A percentile compares a stretch with the other conserved stretches of the same genome.
These are phyloP conservation scores for Gasterosteus aculeatus DNA, from an alignment of 2,113 vertebrate genomes.

Conservation along the genomic window DNA sequence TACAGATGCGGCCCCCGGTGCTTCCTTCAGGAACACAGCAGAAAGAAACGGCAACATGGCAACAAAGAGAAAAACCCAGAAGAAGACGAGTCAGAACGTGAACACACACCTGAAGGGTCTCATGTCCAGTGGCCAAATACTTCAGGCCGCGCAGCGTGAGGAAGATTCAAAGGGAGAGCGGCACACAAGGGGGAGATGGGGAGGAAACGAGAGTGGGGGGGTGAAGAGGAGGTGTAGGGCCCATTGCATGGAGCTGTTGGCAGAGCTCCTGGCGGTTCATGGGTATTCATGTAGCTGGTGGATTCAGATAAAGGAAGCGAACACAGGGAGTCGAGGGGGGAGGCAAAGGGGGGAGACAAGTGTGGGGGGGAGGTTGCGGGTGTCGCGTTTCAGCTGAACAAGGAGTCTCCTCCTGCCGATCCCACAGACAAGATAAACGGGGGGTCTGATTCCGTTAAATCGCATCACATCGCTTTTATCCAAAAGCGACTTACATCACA, in stretches of 20 bases:
- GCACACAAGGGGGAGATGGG: neutral
- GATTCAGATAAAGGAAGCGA: slow-evolving; percentile 65
- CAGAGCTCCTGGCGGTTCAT: slow-evolving; percentile 59
- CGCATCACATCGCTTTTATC: too few species aligned
- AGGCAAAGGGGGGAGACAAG: neutral
- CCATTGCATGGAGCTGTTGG: slow-evolving; percentile 68
- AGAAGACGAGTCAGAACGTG: neutral
- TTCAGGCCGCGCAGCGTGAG: slow-evolving; percentile 1
- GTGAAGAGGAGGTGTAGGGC: slow-evolving; percentile 22
- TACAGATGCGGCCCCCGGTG: neutral
- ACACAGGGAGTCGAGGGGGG: neutral
- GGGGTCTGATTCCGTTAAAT: slow-evolving; percentile 7
- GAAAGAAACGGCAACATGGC: too few species aligned
- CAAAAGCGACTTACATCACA: too few species aligned
- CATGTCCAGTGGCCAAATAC: neutral
- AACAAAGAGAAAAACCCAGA: neutral
- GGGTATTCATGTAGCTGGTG: slow-evolving; percentile 68
- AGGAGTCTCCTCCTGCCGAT: slow-evolving; percentile 48
- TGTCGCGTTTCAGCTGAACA: slow-evolving; percentile 56
- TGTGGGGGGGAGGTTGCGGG: neutral
- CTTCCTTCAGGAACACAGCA: neutral
- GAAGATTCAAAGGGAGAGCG: slow-evolving; percentile 1
- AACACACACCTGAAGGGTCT: too few species aligned
- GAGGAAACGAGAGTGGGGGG: slow-evolving; percentile 22
- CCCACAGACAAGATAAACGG: slow-evolving; percentile 4